Conservation (phyloP, 2,888 invertebrate species). For the Incurvaria masculella region DNA sequence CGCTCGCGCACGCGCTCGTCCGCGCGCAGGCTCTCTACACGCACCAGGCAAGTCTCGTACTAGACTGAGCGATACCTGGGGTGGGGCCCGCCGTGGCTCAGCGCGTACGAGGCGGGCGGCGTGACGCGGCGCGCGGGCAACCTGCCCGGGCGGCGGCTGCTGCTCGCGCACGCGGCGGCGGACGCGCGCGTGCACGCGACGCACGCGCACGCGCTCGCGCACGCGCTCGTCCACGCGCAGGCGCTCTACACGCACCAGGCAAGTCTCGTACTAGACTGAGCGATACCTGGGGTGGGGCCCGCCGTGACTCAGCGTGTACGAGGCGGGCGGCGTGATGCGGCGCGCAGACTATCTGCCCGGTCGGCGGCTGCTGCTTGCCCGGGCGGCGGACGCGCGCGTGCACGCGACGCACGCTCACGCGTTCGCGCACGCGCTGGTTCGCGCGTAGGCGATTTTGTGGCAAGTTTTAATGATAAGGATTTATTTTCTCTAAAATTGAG, state of each 20-base stretch:
- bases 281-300: conserved; percentile 81
- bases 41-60: conserved; percentile 72
- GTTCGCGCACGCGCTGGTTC: conserved; percentile 78
- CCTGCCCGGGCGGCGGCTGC: conserved; percentile 57
- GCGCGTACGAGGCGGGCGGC: conserved; percentile 72
- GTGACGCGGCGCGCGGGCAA: conserved; percentile 76
- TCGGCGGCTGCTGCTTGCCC: conserved; percentile 60
- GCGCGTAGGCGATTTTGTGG: conserved; percentile 72
- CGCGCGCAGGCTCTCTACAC: conserved; percentile 72
- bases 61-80: conserved; percentile 91
- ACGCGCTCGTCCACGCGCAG: conserved; percentile 75
- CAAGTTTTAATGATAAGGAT: too few species aligned
- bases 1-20: conserved; percentile 80
- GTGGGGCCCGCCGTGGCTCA: conserved; percentile 68
- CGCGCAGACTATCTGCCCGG: conserved; percentile 73
- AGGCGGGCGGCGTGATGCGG: conserved; percentile 76
- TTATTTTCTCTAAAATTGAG: too few species aligned
- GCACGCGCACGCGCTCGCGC: conserved; percentile 80
- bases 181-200: conserved; percentile 84
- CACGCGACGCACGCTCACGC: conserved; percentile 87
- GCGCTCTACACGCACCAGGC: too few species aligned
- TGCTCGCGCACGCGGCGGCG: conserved; percentile 78
- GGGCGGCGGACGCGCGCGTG: conserved; percentile 83
- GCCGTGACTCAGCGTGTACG: conserved; percentile 66
- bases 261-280: conserved; percentile 83